Evolutionary conservation across 1,140 invertebrate genomes (phyloP).

Genomic region (Scaptomyza montana): DNA sequence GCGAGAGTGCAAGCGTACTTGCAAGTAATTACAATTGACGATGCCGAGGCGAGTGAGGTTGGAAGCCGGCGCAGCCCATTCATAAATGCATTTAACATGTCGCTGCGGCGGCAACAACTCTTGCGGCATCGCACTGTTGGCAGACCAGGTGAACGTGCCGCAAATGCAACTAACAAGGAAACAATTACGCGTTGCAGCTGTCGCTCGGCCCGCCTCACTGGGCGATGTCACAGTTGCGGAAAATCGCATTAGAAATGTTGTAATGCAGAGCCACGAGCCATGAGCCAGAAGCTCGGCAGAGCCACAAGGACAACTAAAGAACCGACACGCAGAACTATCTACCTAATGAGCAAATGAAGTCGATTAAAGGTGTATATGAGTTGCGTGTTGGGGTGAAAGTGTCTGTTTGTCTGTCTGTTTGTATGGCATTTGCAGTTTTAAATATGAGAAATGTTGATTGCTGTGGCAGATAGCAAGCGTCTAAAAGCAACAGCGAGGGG

Average conservation of each 20-base stretch:
- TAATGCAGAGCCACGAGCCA: conserved; percentile 24
- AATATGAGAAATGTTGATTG: conserved; percentile 63
- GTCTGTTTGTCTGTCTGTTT: conserved; percentile 9
- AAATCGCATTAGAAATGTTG: conserved; percentile 57
- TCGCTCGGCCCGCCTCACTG: conserved; percentile 11
- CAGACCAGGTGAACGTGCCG: conserved; percentile 59
- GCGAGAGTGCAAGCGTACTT: conserved; percentile 41
- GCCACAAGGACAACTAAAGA: conserved; percentile 23
- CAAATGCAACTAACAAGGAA: conserved; percentile 76
- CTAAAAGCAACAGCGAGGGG: conserved; percentile 6
- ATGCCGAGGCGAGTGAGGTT: conserved; percentile 30
- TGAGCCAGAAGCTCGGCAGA: too few relatives aligned
- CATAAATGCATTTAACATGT: conserved; percentile 32
- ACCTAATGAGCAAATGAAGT: conserved; percentile 81
- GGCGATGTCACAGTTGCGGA: conserved; percentile 33
- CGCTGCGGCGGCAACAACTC: conserved; percentile 6
- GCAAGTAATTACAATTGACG: conserved; percentile 81
- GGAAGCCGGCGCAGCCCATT: conserved; percentile 15
- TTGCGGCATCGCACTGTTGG: background rate
- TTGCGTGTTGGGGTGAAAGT: background rate
- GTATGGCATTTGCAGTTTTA: conserved; percentile 38
- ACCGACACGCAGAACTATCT: conserved; percentile 60
- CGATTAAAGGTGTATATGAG: conserved; percentile 68
- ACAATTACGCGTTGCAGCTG: conserved; percentile 74
- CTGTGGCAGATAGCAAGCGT: conserved; percentile 29